These are phyloP conservation scores for Sylvicapra grimmia DNA, from an alignment of 2,113 vertebrate genomes.

Conservation along the genomic window DNA sequence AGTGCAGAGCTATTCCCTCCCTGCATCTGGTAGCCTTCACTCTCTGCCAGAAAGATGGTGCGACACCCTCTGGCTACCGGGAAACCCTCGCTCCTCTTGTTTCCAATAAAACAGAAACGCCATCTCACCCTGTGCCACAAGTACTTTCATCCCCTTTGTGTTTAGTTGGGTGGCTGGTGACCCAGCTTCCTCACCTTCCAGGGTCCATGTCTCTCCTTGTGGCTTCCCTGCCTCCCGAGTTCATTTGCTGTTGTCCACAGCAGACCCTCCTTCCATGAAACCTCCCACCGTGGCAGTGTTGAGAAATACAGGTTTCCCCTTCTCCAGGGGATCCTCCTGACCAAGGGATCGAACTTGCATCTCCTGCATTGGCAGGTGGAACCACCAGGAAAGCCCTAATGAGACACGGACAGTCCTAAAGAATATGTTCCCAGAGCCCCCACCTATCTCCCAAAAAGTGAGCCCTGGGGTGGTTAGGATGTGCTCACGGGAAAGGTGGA, in stretches of 20 bases:
- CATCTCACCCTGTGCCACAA: not conserved
- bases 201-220: not conserved
- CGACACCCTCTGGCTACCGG: not conserved
- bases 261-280: not conserved
- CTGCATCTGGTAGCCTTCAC: accelerated
- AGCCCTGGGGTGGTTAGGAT: too few relatives aligned
- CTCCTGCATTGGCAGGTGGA: not conserved
- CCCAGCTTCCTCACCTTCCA: accelerated
- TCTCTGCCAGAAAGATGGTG: not conserved
- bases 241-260: not conserved
- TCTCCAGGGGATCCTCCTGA: not conserved
- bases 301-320: not conserved
- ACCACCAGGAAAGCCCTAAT: not conserved
- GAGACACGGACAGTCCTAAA: not conserved
- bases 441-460: accelerated
- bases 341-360: not conserved
- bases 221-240: not conserved
- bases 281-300: too few relatives aligned
- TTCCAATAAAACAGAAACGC: not conserved
- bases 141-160: not conserved
- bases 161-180: accelerated
- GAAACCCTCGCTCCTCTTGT: not conserved
- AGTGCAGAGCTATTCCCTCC: not conserved
- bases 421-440: not conserved
- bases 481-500: accelerated